These are phyloP conservation scores for Ophonus ardosiacus DNA, from an alignment of 2,888 invertebrate genomes.

Conservation along the genomic window DNA sequence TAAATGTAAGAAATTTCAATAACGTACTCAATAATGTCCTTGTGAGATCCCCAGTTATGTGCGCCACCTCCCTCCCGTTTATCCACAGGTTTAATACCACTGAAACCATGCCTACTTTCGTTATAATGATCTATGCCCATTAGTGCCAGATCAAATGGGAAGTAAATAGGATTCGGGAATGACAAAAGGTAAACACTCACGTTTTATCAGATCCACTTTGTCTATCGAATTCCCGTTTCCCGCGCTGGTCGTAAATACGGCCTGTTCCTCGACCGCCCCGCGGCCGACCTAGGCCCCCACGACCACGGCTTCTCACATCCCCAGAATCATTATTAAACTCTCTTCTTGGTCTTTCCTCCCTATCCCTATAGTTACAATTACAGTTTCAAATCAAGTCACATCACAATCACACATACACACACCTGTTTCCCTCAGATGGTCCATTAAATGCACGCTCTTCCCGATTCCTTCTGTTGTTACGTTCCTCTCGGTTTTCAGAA, in stretches of 20 bases:
- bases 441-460: constrained; percentile 78
- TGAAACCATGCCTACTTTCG: constrained; percentile 78
- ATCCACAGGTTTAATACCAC: constrained; percentile 94
- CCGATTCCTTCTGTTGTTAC: constrained; percentile 83
- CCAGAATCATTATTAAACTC: constrained; percentile 66
- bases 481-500: constrained; percentile 83
- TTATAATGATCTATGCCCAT: constrained; percentile 69
- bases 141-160: constrained; percentile 19
- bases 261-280: constrained; percentile 76
- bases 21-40: constrained; percentile 90
- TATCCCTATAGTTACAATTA: background rate
- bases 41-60: constrained; percentile 96
- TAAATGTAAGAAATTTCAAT: background rate
- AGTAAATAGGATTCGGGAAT: constrained; percentile 67
- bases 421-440: constrained; percentile 73
- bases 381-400: constrained; percentile 71
- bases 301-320: constrained; percentile 70
- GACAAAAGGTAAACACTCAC: constrained; percentile 75
- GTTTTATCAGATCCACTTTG: constrained; percentile 97
- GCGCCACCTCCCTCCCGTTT: constrained; percentile 96
- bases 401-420: constrained; percentile 63
- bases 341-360: constrained; percentile 72
- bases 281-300: constrained; percentile 73
- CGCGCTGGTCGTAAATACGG: constrained; percentile 80
- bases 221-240: constrained; percentile 95